Evolutionary conservation across 2,113 vertebrate genomes (phyloP).

Genomic region (Chamaetylas fuelleborni): DNA sequence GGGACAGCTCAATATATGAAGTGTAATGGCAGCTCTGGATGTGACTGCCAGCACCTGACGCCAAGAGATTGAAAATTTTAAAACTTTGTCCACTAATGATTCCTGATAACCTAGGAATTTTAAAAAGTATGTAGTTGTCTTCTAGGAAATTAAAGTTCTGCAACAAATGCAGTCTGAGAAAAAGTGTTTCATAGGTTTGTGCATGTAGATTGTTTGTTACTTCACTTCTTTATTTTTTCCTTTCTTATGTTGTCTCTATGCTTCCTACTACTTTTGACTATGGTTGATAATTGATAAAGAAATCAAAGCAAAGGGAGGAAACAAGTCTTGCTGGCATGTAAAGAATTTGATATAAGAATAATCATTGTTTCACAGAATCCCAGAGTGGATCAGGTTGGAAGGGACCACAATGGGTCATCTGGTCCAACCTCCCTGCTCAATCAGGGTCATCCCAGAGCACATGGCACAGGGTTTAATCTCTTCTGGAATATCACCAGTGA

Average conservation of each 20-base stretch:
- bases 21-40: neutral
- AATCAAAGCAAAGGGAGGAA: neutral
- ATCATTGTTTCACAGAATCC: neutral
- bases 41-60: neutral
- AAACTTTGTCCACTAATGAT: neutral
- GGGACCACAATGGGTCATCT: no score
- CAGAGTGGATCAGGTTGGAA: neutral
- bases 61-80: neutral
- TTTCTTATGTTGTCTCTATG: neutral
- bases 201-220: neutral
- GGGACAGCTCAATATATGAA: neutral
- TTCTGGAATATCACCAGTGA: neutral
- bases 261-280: neutral
- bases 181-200: neutral
- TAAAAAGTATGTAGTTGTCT: neutral
- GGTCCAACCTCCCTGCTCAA: neutral
- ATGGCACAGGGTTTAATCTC: accelerated
- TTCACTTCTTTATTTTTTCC: neutral
- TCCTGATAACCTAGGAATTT: neutral
- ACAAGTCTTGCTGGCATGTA: neutral
- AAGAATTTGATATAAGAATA: neutral
- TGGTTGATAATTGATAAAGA: neutral
- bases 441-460: neutral
- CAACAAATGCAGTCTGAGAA: neutral
- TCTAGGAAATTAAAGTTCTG: neutral